Evolutionary conservation across 2,888 invertebrate genomes (phyloP), one percentile per base, ranked within the genome.

Genomic region (Eremobia ochroleuca): DNA sequence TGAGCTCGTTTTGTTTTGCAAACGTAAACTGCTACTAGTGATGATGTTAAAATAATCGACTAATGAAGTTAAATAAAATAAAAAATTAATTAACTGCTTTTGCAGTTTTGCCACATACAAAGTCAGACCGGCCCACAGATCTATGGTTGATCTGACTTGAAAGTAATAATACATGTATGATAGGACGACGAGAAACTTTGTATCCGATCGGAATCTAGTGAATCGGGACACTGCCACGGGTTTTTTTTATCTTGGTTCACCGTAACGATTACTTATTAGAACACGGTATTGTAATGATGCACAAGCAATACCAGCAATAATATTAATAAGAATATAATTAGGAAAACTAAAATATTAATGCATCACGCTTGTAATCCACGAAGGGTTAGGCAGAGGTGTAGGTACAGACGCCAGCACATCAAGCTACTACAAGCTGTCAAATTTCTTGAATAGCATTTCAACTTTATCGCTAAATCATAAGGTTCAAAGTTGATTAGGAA

Each of bases 1-100:
- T 55, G n/a, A 61, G 69, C 13, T 52, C 58, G 64, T 72, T 81
- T 74, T 80, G 37, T 62, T 61, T 81, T 61, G 25, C 66, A 43
- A 82, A 66, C 37, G 58, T 72, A 15, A 70, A 70, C 31, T 28
- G 28, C n/a, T 49, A 13, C 8, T 81, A 78, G 77, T 74, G 73
- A 13, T 34, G 62, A 0, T 1, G 0, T 13, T 28, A 1, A 40
- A 59, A 37, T 66, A 80, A 77, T 85, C 87, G 84, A 68, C 85
- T 85, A 86, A 77, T 2, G 0, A 8, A 0, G 0, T 13, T 0
- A 40, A 52, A 28, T 11, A 4, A n/a, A n/a, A n/a, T n/a, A n/a
- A 37, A 28, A 37, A 37, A 28, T 25, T 4, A 25, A 4, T 0
- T 49, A 64, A 81, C 62, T 73, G 55, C 18, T 52, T 52, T 52